These are phyloP conservation scores for Callyntrura guangdongensis DNA, from an alignment of 2,888 invertebrate genomes.

Conservation along the genomic window DNA sequence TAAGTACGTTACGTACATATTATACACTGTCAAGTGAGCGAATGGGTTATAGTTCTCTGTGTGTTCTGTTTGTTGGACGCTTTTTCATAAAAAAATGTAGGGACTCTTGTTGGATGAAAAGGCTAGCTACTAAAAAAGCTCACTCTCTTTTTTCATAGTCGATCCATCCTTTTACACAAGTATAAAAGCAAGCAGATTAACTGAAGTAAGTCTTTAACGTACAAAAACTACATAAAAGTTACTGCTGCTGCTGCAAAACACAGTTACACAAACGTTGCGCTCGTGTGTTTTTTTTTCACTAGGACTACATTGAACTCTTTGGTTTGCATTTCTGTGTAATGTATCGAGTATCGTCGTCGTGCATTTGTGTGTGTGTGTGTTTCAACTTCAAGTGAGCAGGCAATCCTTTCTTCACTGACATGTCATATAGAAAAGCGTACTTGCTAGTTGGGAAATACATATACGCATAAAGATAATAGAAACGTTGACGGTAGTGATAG, in stretches of 20 bases:
- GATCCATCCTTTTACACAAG: conserved; percentile 17
- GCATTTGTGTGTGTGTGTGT: not conserved
- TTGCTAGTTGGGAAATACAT: not conserved
- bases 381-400: too few species aligned
- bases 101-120: conserved; percentile 46
- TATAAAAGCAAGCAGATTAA: conserved; percentile 17
- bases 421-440: not conserved
- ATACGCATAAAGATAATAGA: conserved; percentile 10
- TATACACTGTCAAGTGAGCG: conserved; percentile 47
- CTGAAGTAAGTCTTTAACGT: conserved; percentile 58
- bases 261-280: conserved; percentile 15
- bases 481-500: conserved; percentile 27
- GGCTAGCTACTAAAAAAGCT: conserved; percentile 59
- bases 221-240: conserved; percentile 30
- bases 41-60: conserved; percentile 43
- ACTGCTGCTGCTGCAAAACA: conserved; percentile 1
- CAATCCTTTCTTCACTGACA: conserved; percentile 60
- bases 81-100: conserved; percentile 60
- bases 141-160: conserved; percentile 38
- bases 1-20: too few species aligned
- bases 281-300: too few species aligned
- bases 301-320: not conserved
- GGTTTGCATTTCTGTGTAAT: conserved; percentile 1
- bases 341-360: not conserved
- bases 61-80: conserved; percentile 40